These are phyloP conservation scores for Troides oblongomaculatus DNA, from an alignment of 2,888 invertebrate species.

Conservation along the genomic window DNA sequence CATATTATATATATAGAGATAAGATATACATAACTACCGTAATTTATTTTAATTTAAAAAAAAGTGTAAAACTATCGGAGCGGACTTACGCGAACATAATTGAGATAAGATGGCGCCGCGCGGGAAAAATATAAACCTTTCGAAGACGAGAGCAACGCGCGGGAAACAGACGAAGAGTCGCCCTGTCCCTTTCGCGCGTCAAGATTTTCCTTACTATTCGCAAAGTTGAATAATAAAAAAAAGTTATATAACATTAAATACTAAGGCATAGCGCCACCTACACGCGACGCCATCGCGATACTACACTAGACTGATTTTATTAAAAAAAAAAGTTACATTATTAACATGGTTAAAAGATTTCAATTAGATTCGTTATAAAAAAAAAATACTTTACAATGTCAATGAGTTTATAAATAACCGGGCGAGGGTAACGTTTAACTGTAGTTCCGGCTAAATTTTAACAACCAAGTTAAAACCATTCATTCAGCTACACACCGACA, in stretches of 20 bases:
- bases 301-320: conserved; percentile 15
- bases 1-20: conserved; percentile 55
- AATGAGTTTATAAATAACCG: conserved; percentile 12
- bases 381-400: conserved; percentile 21
- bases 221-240: background rate
- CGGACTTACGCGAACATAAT: conserved; percentile 45
- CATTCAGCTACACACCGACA: background rate
- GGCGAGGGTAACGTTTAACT: too few species aligned
- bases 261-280: conserved; percentile 7
- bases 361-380: conserved; percentile 11
- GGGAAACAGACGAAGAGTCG: background rate
- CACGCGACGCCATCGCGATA: conserved; percentile 4
- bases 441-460: background rate
- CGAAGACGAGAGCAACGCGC: background rate
- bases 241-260: conserved; percentile 11
- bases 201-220: background rate
- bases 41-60: conserved; percentile 55
- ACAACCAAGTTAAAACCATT: background rate
- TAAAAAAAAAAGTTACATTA: conserved; percentile 4
- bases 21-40: conserved; percentile 72
- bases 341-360: conserved; percentile 15
- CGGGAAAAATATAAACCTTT: conserved; percentile 26
- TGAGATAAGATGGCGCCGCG: conserved; percentile 42
- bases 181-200: conserved; percentile 7
- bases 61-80: conserved; percentile 53